Conservation (phyloP, 2,113 vertebrate genomes). For the Prietella phreatophila region DNA sequence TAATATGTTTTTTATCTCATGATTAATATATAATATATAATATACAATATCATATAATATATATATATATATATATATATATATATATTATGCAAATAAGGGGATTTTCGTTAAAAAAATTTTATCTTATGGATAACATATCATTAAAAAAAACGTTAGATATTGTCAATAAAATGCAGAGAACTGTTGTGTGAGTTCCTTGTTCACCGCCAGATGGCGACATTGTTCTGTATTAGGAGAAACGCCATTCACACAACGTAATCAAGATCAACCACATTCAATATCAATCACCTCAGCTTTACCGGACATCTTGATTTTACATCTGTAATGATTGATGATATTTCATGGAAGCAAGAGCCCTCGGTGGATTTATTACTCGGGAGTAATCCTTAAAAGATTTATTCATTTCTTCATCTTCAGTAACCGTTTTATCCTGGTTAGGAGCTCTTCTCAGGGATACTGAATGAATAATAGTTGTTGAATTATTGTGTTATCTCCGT, state of each 20-base stretch:
- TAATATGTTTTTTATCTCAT: neutral
- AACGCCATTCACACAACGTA: neutral
- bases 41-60: no score
- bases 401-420: neutral
- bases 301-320: neutral
- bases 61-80: no score
- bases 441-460: neutral
- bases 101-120: no score
- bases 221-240: neutral
- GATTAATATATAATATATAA: no score
- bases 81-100: no score
- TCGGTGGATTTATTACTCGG: neutral
- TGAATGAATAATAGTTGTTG: neutral
- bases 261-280: neutral
- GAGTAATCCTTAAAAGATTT: neutral
- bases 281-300: neutral
- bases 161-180: neutral
- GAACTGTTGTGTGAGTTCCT: neutral
- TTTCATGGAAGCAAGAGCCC: neutral
- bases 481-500: neutral
- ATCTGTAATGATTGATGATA: neutral
- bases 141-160: neutral
- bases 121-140: neutral
- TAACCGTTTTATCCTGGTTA: neutral
- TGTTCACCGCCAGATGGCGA: slow-evolving; percentile 21